Base-by-base conservation (phyloP, 1,140 invertebrate species). In the Drosophila sp. region DNA sequence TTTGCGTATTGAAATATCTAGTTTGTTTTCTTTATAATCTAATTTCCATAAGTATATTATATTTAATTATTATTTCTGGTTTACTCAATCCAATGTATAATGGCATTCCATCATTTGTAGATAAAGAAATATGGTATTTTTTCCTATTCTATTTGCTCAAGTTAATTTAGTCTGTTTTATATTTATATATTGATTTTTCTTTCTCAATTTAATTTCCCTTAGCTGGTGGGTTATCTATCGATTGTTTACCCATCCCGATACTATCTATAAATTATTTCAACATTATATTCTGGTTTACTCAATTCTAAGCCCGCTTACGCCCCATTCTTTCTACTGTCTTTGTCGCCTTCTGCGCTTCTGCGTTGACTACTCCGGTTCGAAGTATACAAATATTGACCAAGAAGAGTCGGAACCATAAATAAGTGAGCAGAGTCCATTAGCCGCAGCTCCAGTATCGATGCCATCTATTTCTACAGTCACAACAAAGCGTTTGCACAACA, bases 261-360 rank as follows among this genome's bases (percentile, higher is more conserved):
- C 54, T 59, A 72, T 72, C 70, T 67, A 29, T 66, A 40, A 40
- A 72, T 72, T 67, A 59, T 67, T 72, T 66, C 70, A 7, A 66
- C 63, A 72, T 72, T 72, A 66, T 53, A 67, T 51, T 72, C 63
- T 72, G 70, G 70, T 72, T 72, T 72, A 43, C 45, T 34, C n/a
- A 25, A 50, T 14, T 21, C 64, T 25, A 50, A 59, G 56, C 34
- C 64, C 32, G 14, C 32, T 29, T 50, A 40, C 13, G 46, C 7
- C 9, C 25, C 32, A 14, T 14, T 7, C 11, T 38, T 5, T 4
- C 8, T 16, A 29, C 50, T 27, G 65, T 61, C 29, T 36, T 34
- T 45, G 40, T 58, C 54, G n/a, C 13, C 16, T 16, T 21, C 27
- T 32, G 13, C 43, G 11, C 32, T n/a, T 4, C 29, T 13, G 40